Evolutionary conservation across 1,140 invertebrate species (phyloP).

Genomic region (Cyclina sinensis): DNA sequence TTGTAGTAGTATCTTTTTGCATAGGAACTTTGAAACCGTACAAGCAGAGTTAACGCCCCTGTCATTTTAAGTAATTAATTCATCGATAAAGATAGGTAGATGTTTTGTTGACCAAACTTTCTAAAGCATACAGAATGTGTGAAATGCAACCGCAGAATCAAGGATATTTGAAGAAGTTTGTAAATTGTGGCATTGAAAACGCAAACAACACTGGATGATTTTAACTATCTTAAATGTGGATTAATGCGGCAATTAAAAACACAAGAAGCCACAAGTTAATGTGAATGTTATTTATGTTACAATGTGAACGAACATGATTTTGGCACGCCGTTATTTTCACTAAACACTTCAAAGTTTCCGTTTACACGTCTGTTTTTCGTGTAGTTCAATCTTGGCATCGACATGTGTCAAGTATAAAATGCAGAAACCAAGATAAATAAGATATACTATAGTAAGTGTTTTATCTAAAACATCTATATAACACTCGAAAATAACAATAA

Average conservation of each 20-base stretch:
- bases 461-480: constrained; percentile 56
- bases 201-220: not conserved
- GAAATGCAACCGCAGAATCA: too few relatives aligned
- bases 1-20: too few relatives aligned
- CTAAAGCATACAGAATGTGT: too few relatives aligned
- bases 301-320: constrained; percentile 1
- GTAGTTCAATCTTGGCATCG: constrained; percentile 38
- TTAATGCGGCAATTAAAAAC: not conserved
- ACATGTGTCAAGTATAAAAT: constrained; percentile 40
- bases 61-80: too few relatives aligned
- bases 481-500: constrained; percentile 16
- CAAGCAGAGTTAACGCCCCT: too few relatives aligned
- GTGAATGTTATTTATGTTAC: not conserved
- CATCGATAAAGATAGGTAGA: too few relatives aligned
- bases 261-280: not conserved
- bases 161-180: too few relatives aligned
- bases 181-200: too few relatives aligned
- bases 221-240: not conserved
- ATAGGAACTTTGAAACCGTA: too few relatives aligned
- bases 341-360: constrained; percentile 54
- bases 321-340: constrained; percentile 58
- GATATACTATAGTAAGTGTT: constrained; percentile 18
- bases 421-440: constrained; percentile 20
- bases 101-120: too few relatives aligned
- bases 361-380: constrained; percentile 44